These are phyloP conservation scores for Corydoras maculifer DNA, from an alignment of 2,113 vertebrate genomes.

Conservation along the genomic window DNA sequence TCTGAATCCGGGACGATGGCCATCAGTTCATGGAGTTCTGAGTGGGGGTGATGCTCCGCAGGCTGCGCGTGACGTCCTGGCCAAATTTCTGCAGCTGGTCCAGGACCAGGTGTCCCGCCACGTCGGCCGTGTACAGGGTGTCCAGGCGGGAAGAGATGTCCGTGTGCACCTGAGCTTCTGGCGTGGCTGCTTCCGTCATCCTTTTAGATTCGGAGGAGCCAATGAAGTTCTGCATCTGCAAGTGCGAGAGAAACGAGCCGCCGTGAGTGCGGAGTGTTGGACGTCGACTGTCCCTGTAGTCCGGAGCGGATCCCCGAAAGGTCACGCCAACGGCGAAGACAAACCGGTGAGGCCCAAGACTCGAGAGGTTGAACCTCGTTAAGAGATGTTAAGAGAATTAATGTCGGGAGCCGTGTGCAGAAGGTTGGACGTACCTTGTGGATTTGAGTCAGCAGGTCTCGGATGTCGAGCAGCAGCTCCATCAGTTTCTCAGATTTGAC, in stretches of 20 bases:
- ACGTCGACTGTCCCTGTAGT: no score
- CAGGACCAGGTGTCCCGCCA: conserved; percentile 60
- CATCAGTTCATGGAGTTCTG: background rate
- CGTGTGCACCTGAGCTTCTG: conserved; percentile 15
- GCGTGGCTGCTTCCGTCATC: background rate
- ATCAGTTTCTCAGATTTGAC: conserved; percentile 33
- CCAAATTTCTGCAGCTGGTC: conserved; percentile 54
- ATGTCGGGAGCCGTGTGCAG: no score
- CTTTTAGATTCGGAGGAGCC: background rate
- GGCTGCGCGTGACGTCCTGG: conserved; percentile 44
- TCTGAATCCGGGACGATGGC: no score
- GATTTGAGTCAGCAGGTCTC: conserved; percentile 51
- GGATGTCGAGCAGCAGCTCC: conserved; percentile 47
- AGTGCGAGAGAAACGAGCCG: background rate
- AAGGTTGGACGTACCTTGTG: conserved; percentile 44
- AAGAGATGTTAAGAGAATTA: no score
- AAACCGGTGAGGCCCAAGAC: no score
- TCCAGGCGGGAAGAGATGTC: conserved; percentile 25
- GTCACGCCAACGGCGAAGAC: background rate
- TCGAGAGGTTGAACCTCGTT: no score
- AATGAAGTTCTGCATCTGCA: conserved; percentile 52
- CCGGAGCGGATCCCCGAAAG: background rate
- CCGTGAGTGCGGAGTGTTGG: background rate
- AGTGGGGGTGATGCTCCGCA: conserved; percentile 42
- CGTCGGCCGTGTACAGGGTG: conserved; percentile 49